A percentile compares a stretch with the other conserved stretches of the same genome.
phyloP scores from a whole-genome alignment of 2,888 invertebrate species.

The Monopis laevigella region DNA sequence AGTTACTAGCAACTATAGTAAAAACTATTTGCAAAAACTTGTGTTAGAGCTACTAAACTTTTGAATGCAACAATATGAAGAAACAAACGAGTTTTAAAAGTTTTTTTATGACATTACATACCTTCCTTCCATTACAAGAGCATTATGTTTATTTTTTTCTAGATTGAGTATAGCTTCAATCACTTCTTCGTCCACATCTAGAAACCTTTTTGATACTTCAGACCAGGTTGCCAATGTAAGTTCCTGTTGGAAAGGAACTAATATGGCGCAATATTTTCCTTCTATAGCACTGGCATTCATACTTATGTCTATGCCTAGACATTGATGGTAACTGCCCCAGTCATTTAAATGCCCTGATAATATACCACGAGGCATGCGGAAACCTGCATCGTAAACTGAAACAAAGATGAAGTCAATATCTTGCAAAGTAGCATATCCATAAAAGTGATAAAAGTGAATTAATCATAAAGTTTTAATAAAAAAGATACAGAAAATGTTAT shows the following conservation, averaged over 20 bases:
- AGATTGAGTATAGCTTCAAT: background rate
- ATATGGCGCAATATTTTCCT: constrained; percentile 43
- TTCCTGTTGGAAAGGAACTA: constrained; percentile 24
- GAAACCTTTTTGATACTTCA: background rate
- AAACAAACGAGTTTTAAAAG: too few relatives aligned
- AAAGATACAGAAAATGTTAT: too few relatives aligned
- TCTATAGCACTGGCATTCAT: constrained; percentile 26
- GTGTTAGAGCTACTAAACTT: too few relatives aligned
- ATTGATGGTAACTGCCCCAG: constrained; percentile 37
- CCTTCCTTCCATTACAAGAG: background rate
- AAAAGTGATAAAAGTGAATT: too few relatives aligned
- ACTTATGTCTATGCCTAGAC: constrained; percentile 30
- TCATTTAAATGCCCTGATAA: constrained; percentile 26
- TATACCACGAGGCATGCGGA: constrained; percentile 35
- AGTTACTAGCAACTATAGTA: too few relatives aligned
- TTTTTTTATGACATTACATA: too few relatives aligned
- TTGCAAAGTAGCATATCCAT: too few relatives aligned
- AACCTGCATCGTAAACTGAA: constrained; percentile 38
- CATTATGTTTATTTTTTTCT: background rate
- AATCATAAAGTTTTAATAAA: too few relatives aligned
- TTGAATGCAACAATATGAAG: too few relatives aligned
- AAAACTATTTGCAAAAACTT: too few relatives aligned
- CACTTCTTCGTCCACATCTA: background rate
- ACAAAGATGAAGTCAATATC: background rate
- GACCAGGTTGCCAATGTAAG: constrained; percentile 2